Percentiles rank a stretch among this genome's conserved stretches.
Conservation (phyloP, 2,113 vertebrate genomes). For the Argyrosomus japonicus region DNA sequence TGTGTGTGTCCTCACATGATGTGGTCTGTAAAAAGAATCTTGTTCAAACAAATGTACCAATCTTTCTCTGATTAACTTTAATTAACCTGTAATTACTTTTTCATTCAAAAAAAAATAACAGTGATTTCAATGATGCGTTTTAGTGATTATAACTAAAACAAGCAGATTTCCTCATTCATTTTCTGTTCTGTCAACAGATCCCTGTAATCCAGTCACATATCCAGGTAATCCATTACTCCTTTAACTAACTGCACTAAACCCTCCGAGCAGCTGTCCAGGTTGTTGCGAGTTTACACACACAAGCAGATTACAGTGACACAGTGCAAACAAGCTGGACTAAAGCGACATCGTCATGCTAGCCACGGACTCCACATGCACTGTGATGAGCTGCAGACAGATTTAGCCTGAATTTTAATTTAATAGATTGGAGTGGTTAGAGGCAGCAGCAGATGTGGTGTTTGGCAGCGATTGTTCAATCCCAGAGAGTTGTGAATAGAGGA, state of each 20-base stretch:
- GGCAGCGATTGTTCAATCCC: conserved; percentile 26
- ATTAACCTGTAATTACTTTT: background rate
- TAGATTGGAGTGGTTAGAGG: conserved; percentile 54
- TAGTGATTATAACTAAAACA: background rate
- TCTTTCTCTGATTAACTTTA: background rate
- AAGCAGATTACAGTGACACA: conserved; percentile 50
- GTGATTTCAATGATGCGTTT: background rate
- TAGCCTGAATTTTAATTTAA: conserved; percentile 68
- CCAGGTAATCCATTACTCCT: conserved; percentile 54
- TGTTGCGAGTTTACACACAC: conserved; percentile 3
- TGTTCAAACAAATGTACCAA: background rate
- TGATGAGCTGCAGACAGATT: conserved; percentile 58
- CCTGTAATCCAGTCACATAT: conserved; percentile 50
- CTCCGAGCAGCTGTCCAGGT: conserved; percentile 49
- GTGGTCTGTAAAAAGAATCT: background rate
- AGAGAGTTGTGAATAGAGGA: conserved; percentile 35
- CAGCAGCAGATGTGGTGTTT: conserved; percentile 73
- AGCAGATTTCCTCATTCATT: background rate
- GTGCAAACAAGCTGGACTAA: conserved; percentile 24
- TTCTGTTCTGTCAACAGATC: conserved; percentile 16
- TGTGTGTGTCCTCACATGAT: background rate
- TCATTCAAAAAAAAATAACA: background rate
- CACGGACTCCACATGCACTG: conserved; percentile 41
- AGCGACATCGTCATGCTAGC: conserved; percentile 41
- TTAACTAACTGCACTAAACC: conserved; percentile 13